phyloP scores from a whole-genome alignment of 2,113 vertebrate genomes.

The Sceloporus tristichus region DNA sequence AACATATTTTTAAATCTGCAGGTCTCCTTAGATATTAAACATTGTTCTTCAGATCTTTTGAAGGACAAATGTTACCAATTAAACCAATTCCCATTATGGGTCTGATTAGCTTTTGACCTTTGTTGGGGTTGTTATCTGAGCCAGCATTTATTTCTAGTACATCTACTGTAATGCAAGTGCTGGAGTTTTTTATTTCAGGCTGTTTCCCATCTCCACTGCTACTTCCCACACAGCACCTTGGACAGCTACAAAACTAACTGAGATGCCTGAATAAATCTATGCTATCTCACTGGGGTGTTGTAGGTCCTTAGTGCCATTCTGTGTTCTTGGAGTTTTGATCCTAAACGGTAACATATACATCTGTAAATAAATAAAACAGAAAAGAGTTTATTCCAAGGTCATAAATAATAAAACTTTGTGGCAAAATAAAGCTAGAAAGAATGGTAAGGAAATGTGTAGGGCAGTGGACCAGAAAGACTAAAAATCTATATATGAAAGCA shows the following conservation, averaged over 20 bases:
- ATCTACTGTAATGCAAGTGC: too few relatives aligned
- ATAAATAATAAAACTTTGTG: constrained; percentile 9
- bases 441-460: background rate
- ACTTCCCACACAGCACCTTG: background rate
- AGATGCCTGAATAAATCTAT: background rate
- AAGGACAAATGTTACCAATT: too few relatives aligned
- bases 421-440: background rate
- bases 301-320: background rate
- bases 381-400: background rate
- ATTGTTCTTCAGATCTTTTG: too few relatives aligned
- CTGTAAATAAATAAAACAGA: background rate
- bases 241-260: background rate
- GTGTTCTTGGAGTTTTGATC: background rate
- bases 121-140: background rate
- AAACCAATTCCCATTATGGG: background rate
- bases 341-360: background rate
- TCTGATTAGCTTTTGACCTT: background rate
- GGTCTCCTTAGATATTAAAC: too few relatives aligned
- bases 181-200: background rate
- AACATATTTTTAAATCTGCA: too few relatives aligned
- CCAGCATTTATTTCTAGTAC: background rate
- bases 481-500: constrained; percentile 10
- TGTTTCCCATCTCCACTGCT: background rate
- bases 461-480: background rate
- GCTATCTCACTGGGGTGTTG: background rate